Evolutionary conservation across 2,797 vertebrate species (phyloP).

Genomic region (Gallinago nigripennis): DNA sequence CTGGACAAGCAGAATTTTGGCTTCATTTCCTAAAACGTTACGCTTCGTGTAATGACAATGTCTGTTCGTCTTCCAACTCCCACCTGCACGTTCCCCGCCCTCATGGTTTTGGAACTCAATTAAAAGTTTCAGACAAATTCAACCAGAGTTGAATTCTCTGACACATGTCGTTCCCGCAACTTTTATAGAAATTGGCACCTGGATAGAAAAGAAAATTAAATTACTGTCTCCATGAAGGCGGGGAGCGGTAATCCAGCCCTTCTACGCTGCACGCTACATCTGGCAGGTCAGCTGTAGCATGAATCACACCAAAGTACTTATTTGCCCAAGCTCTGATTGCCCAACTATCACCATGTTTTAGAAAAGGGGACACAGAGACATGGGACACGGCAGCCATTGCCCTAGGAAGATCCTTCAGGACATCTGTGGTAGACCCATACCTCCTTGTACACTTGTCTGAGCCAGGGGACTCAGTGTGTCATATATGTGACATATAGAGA

Average conservation of each 20-base stretch:
- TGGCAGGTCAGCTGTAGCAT: neutral
- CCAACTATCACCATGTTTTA: neutral
- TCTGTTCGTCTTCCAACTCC: slow-evolving; percentile 8
- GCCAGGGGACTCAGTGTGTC: no score
- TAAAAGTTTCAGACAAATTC: slow-evolving; percentile 50
- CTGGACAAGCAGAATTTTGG: slow-evolving; percentile 4
- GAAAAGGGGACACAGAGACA: neutral
- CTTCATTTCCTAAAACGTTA: neutral
- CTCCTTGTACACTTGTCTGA: neutral
- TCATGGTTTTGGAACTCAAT: neutral
- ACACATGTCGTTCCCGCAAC: neutral
- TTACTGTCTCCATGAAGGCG: neutral
- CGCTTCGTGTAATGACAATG: neutral
- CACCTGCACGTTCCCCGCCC: neutral
- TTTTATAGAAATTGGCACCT: neutral
- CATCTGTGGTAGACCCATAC: neutral
- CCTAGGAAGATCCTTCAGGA: neutral
- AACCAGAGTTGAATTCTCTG: neutral
- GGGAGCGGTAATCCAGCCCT: neutral
- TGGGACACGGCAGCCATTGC: neutral
- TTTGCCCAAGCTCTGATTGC: neutral
- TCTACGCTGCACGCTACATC: neutral
- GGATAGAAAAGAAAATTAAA: neutral
- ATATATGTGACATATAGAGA: neutral
- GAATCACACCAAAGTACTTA: neutral